Evolutionary conservation across 2,113 vertebrate species (phyloP), one percentile per base, ranked within the genome.

Genomic region (Peromyscus californicus): DNA sequence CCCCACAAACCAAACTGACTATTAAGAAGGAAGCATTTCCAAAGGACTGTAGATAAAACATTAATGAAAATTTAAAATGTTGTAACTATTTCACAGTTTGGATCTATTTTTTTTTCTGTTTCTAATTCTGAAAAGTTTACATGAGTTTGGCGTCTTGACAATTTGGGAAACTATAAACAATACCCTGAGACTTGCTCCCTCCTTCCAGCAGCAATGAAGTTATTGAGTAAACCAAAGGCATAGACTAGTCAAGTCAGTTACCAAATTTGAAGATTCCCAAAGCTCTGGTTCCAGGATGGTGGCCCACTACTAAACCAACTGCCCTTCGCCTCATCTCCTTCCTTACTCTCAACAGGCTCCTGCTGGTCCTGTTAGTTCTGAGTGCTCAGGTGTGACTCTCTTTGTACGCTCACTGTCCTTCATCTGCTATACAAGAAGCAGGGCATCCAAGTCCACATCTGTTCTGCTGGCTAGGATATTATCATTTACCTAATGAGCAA

Each of bases 401-500:
- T 74, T 61, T 19, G 24, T 45, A 65, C 26, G 42, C 57, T 89
- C 57, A 45, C 69, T 88, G 48, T 54, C 92, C 87, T 96, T 90
- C 84, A 90, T 79, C 92, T 89, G 75, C 85, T 88, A 72, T 65
- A 89, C 24, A 85, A 8, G 45, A 67, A 90, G 69, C 42, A 80
- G 75, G 33, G 39, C 70, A 67, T 84, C 75, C 22, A 24, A 22
- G 57, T 42, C 75, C 75, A 89, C 70, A 92, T 96, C 91, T 96
- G 94, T 85, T 95, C 70, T 85, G 3, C 22, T 75, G 57, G 57
- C 74, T 79, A 51, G 31, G 54, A 80, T 95, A 74, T 86, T 89
- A 95, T 89, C 76, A 91, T 85, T 96, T 94, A 96, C 89, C 59
- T 97, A 96, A 85, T 69, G 65, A 94, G 70, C 26, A 96, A 61